A percentile compares a stretch with the other conserved stretches of the same genome.
phyloP scores from a whole-genome alignment of 2,113 vertebrate genomes.

The Alces alces region DNA sequence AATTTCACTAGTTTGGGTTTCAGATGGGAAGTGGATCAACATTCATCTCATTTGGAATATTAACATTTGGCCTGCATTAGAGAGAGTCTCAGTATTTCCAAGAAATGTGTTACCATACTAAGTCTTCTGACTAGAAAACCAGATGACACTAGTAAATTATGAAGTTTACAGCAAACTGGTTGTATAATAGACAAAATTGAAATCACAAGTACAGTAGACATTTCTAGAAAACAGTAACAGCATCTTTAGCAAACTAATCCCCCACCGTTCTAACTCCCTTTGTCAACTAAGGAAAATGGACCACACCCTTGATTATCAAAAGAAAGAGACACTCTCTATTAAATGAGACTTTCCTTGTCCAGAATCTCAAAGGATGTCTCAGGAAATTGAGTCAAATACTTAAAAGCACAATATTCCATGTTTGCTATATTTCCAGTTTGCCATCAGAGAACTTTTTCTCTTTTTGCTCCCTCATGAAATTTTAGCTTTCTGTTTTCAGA shows the following conservation, averaged over 20 bases:
- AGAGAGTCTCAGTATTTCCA: background rate
- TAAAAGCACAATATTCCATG: background rate
- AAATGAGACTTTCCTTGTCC: background rate
- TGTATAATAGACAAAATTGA: background rate
- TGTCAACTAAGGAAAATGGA: background rate
- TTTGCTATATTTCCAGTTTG: background rate
- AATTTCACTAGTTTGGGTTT: conserved; percentile 18
- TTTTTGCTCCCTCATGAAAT: background rate
- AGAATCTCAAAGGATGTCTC: background rate
- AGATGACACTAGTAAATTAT: background rate
- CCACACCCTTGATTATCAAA: background rate
- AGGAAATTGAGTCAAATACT: background rate
- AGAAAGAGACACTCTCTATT: background rate
- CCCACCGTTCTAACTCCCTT: background rate
- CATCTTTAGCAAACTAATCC: background rate
- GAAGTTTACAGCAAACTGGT: background rate
- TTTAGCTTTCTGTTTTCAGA: background rate
- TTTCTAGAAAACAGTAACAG: background rate
- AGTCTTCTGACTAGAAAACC: background rate
- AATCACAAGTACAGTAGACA: background rate
- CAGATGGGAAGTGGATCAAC: background rate
- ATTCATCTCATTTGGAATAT: background rate
- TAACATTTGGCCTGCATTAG: background rate
- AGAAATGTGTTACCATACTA: background rate
- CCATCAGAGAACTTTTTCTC: background rate